Percentiles rank a stretch among this genome's conserved stretches.
Conservation (phyloP, 1,140 invertebrate species). For the Monochamus saltuarius region DNA sequence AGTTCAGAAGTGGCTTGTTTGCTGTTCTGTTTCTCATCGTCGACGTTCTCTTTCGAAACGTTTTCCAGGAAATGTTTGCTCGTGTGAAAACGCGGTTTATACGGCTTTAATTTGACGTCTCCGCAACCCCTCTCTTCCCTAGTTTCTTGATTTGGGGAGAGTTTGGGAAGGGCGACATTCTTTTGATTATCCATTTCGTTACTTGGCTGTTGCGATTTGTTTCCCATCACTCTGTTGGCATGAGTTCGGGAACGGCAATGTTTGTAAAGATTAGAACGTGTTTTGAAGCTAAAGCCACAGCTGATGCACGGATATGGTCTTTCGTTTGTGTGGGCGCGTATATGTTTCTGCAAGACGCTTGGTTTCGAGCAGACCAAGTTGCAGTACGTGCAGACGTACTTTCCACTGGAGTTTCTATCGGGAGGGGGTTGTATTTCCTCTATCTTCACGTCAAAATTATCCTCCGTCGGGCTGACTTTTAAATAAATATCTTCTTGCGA, state of each 20-base stretch:
- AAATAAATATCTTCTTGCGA: neutral
- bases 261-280: slow-evolving; percentile 91
- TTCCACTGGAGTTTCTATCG: slow-evolving; percentile 49
- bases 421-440: slow-evolving; percentile 26
- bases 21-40: slow-evolving; percentile 29
- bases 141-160: slow-evolving; percentile 58
- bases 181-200: slow-evolving; percentile 22
- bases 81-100: slow-evolving; percentile 49
- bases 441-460: slow-evolving; percentile 18
- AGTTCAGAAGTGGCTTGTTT: slow-evolving; percentile 28
- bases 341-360: slow-evolving; percentile 92
- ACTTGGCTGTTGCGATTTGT: slow-evolving; percentile 38
- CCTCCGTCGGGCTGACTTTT: neutral
- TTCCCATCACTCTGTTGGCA: slow-evolving; percentile 56
- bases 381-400: slow-evolving; percentile 85
- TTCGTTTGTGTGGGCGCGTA: slow-evolving; percentile 90
- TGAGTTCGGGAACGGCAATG: slow-evolving; percentile 82
- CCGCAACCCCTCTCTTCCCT: slow-evolving; percentile 69
- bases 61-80: slow-evolving; percentile 35
- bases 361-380: slow-evolving; percentile 87
- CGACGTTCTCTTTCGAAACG: slow-evolving; percentile 23
- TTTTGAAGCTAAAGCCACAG: slow-evolving; percentile 92
- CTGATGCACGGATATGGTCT: slow-evolving; percentile 85
- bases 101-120: slow-evolving; percentile 37
- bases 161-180: slow-evolving; percentile 13